phyloP scores from a whole-genome alignment of 2,113 vertebrate species.

The Clarias macrocephalus region DNA sequence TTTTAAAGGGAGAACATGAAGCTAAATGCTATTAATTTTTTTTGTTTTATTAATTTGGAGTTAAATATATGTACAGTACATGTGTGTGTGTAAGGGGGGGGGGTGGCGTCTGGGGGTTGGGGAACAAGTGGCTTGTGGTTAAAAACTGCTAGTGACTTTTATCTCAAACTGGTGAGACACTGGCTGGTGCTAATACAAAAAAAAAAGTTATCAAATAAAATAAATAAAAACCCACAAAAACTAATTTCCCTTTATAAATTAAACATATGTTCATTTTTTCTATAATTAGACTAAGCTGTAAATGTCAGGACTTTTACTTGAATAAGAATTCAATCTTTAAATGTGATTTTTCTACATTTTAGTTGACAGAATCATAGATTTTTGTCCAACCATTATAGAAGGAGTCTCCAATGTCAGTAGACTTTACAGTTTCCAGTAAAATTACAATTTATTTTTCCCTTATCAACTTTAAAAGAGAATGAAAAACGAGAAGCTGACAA shows the following conservation, averaged over 20 bases:
- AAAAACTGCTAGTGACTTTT: not conserved
- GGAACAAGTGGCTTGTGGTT: not conserved
- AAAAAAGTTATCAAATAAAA: not conserved
- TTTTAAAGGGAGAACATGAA: not conserved
- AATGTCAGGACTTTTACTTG: not conserved
- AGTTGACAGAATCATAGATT: not conserved
- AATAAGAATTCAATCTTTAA: not conserved
- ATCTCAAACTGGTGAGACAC: not conserved
- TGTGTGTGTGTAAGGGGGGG: not conserved
- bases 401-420: not conserved
- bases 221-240: not conserved
- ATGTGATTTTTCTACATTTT: not conserved
- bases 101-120: not conserved
- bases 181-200: not conserved
- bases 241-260: not conserved
- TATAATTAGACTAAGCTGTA: not conserved
- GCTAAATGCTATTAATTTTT: not conserved
- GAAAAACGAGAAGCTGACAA: not conserved
- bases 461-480: not conserved
- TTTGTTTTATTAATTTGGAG: not conserved
- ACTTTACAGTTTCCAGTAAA: not conserved
- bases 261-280: not conserved
- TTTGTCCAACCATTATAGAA: not conserved
- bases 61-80: not conserved
- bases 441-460: not conserved